Percentiles rank a stretch among this genome's conserved stretches.
phyloP scores from a whole-genome alignment of 1,140 invertebrate species.

The Trichonephila clavipes region DNA sequence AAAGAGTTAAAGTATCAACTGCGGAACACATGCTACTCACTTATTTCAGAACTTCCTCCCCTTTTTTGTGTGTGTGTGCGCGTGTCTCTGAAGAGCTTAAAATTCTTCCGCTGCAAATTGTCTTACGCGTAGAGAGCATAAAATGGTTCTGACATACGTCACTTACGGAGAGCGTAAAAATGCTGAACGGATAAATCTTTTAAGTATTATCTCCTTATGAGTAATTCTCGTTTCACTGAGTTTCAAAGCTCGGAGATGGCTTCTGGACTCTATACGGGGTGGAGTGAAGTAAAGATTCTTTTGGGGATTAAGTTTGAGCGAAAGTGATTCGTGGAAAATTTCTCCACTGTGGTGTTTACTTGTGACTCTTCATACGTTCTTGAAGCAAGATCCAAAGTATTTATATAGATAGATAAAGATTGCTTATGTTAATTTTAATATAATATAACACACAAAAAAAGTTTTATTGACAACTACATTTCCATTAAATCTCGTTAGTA shows the following conservation, averaged over 20 bases:
- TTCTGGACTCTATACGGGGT: neutral
- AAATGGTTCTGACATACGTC: conserved; percentile 46
- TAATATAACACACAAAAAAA: no score
- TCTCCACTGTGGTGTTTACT: neutral
- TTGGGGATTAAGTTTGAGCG: neutral
- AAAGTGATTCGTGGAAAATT: conserved; percentile 11
- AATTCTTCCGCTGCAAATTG: conserved; percentile 36
- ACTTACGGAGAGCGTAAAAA: conserved; percentile 20
- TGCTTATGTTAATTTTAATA: no score
- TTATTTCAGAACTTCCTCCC: neutral
- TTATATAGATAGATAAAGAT: no score
- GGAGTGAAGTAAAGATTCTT: neutral
- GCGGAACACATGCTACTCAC: neutral
- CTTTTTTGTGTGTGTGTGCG: neutral
- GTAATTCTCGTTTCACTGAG: conserved; percentile 10
- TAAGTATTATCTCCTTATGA: conserved; percentile 43
- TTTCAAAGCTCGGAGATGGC: neutral
- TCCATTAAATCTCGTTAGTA: no score
- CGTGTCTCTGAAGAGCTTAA: neutral
- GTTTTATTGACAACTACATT: no score
- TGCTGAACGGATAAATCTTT: conserved; percentile 37
- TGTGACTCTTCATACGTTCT: neutral
- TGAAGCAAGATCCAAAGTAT: no score
- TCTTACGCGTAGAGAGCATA: neutral
- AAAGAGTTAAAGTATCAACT: conserved; percentile 32